A percentile compares a stretch with the other conserved stretches of the same genome.
phyloP scores from a whole-genome alignment of 2,113 vertebrate species.

The Lates calcarifer region DNA sequence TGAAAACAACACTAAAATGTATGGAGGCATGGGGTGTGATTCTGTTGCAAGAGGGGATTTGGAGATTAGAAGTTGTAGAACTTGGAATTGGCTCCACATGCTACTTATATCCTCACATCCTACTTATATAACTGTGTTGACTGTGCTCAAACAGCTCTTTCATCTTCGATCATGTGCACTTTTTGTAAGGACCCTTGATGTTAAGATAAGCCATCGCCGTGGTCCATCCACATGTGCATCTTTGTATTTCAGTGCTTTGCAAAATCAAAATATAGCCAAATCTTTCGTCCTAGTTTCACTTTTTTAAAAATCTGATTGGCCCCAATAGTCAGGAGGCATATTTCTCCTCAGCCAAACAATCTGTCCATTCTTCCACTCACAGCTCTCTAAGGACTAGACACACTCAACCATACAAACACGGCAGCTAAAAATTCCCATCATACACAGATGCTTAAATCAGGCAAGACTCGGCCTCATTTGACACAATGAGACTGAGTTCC shows the following conservation, averaged over 20 bases:
- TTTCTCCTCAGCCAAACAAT: conserved; percentile 42
- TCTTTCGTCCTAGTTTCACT: neutral
- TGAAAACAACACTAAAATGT: conserved; percentile 27
- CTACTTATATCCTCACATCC: too few relatives aligned
- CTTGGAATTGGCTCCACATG: conserved; percentile 34
- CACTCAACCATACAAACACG: conserved; percentile 3
- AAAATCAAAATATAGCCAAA: conserved; percentile 19
- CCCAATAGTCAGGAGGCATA: neutral
- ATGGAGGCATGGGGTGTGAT: conserved; percentile 16
- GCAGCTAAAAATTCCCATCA: conserved; percentile 21
- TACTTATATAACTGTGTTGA: conserved; percentile 47
- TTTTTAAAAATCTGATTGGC: conserved; percentile 25
- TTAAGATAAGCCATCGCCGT: neutral
- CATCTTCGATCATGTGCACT: conserved; percentile 49
- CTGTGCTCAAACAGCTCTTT: conserved; percentile 46
- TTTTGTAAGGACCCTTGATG: conserved; percentile 10
- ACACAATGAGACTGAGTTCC: conserved; percentile 30
- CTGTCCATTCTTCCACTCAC: conserved; percentile 29
- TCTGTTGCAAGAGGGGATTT: conserved; percentile 49
- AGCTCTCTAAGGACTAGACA: neutral
- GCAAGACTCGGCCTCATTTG: conserved; percentile 27
- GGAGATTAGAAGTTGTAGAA: conserved; percentile 55
- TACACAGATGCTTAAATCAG: conserved; percentile 19
- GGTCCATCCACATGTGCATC: neutral
- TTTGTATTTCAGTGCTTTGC: conserved; percentile 5